phyloP scores from a whole-genome alignment of 2,888 invertebrate species.

The Ochlodes sylvanus region DNA sequence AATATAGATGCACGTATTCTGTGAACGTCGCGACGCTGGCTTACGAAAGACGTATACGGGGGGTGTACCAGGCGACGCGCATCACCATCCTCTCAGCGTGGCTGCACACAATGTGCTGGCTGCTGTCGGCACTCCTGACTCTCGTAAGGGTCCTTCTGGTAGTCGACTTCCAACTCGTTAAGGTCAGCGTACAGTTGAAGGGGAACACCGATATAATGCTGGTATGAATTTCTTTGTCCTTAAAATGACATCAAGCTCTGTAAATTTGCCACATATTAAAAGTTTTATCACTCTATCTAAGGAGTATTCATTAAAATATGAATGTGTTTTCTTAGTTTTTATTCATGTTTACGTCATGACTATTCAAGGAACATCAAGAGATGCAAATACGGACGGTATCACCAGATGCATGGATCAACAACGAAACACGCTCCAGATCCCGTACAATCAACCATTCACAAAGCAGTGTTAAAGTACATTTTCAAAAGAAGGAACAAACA shows the following conservation, averaged over 20 bases:
- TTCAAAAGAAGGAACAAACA: slow-evolving; percentile 42
- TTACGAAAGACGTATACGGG: slow-evolving; percentile 73
- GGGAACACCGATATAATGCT: slow-evolving; percentile 71
- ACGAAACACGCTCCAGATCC: slow-evolving; percentile 22
- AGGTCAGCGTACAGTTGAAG: slow-evolving; percentile 59
- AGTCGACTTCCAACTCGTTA: slow-evolving; percentile 74
- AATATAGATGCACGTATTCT: slow-evolving; percentile 66
- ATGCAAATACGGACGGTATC: slow-evolving; percentile 64
- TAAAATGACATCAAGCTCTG: neutral
- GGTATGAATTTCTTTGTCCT: slow-evolving; percentile 50
- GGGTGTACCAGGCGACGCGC: slow-evolving; percentile 73
- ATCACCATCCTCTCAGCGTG: slow-evolving; percentile 74
- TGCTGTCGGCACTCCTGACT: slow-evolving; percentile 64
- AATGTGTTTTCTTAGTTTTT: too few species aligned
- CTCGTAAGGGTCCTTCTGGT: slow-evolving; percentile 62
- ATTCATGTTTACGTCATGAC: neutral
- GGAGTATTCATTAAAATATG: too few species aligned
- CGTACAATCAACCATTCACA: slow-evolving; percentile 25
- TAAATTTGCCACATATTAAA: too few species aligned
- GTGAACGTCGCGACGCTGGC: slow-evolving; percentile 73
- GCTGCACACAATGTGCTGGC: slow-evolving; percentile 76
- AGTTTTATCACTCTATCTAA: too few species aligned
- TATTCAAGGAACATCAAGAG: slow-evolving; percentile 65
- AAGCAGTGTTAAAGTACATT: slow-evolving; percentile 45
- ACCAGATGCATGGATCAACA: slow-evolving; percentile 49